Evolutionary conservation across 2,797 vertebrate genomes (phyloP).

Genomic region (Gobionotothen gibberifrons): DNA sequence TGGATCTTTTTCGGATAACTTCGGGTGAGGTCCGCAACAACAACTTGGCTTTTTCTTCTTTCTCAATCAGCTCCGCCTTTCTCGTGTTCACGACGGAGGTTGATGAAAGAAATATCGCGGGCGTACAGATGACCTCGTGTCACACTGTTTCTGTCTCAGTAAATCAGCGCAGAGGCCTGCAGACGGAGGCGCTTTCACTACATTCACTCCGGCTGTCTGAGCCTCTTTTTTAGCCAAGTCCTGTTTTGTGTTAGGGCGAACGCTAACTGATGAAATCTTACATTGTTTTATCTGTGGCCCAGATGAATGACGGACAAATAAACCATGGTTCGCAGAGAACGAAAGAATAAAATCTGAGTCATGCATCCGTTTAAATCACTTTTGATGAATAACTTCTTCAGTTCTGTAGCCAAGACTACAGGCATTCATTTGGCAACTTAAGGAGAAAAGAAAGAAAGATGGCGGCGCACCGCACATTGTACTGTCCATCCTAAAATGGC

Average conservation of each 20-base stretch:
- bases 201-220: constrained; percentile 32
- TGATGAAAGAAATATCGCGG: constrained; percentile 46
- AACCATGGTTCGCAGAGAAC: constrained; percentile 56
- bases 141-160: constrained; percentile 39
- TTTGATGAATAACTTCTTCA: constrained; percentile 78
- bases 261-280: constrained; percentile 46
- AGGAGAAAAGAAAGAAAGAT: constrained; percentile 83
- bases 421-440: constrained; percentile 77
- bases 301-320: constrained; percentile 76
- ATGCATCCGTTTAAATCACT: constrained; percentile 75
- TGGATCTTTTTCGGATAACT: constrained; percentile 66
- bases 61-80: constrained; percentile 22
- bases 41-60: constrained; percentile 25
- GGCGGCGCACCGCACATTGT: constrained; percentile 78
- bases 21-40: constrained; percentile 57
- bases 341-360: constrained; percentile 60
- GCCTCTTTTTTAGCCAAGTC: constrained; percentile 44
- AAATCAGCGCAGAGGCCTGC: constrained; percentile 37
- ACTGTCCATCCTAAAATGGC: constrained; percentile 85
- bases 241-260: constrained; percentile 55
- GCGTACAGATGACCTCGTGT: constrained; percentile 47
- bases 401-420: constrained; percentile 79
- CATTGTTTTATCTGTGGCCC: constrained; percentile 72
- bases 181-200: constrained; percentile 13
- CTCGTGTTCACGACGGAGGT: constrained; percentile 15